Evolutionary conservation across 2,113 vertebrate species (phyloP), one percentile per base, ranked within the genome.

Genomic region (Heterotilapia buettikoferi): DNA sequence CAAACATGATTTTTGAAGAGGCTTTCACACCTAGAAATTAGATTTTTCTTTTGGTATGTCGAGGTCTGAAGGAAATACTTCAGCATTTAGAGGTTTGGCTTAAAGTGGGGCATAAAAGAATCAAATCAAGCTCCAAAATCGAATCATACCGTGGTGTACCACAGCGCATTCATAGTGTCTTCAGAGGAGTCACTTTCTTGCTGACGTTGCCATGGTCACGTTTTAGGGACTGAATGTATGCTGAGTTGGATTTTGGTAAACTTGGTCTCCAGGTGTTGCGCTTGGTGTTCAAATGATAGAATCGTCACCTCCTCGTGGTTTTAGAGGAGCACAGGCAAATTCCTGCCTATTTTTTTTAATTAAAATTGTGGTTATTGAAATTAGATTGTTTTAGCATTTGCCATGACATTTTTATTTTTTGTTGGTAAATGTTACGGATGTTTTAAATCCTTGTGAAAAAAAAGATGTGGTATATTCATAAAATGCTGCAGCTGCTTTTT

Each of bases 331-430:
- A 13, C 43, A 12, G 9, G 9, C 71, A 29, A 12, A 0, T 47
- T 29, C 6, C 29, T 36, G 18, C 18, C 33, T n/a, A 38, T 21
- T 47, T 47, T 63, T 31, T 12, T 5, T 0, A 6, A 31, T 68
- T 50, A 87, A 84, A 66, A 36, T 83, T 31, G 29, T n/a, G 84
- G 78, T 88, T 85, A 88, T 85, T 89, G 88, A 85, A 83, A 59
- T 78, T 13, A 52, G 12, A n/a, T 38, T 56, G 50, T 59, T 78
- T 76, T 50, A 19, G 57, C 43, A 63, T 83, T 78, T 78, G 24
- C 63, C n/a, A 63, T 83, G 24, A 85, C 9, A 84, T 38, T 18
- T 63, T 63, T 19, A 9, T 19, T 36, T 63, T 87, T 52, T 47
- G 66, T 31, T 63, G 80, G 53, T 54, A 73, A 13, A 47, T 79